phyloP scores from a whole-genome alignment of 1,140 invertebrate genomes.

The Papilio helenus region DNA sequence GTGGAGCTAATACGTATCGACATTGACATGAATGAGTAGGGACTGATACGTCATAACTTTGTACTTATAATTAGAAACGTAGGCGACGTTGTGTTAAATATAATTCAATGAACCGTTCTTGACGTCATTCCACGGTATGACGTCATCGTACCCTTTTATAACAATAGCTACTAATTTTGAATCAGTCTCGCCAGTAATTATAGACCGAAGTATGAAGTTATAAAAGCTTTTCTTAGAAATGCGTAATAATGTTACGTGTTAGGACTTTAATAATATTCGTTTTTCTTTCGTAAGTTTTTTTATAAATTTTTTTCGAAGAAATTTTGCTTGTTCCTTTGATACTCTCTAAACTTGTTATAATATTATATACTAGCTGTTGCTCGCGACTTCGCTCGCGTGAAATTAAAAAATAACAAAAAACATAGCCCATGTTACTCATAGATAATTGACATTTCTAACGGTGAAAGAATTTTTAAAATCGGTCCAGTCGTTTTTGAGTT shows the following conservation, averaged over 20 bases:
- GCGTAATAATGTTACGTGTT: not conserved
- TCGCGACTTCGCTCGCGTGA: too few relatives aligned
- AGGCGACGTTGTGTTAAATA: constrained; percentile 4
- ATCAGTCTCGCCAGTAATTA: constrained; percentile 2
- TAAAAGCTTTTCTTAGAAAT: not conserved
- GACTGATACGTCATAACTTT: not conserved
- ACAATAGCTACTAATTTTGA: constrained; percentile 8
- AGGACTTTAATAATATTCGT: not conserved
- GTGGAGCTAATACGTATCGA: not conserved
- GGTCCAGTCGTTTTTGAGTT: too few relatives aligned
- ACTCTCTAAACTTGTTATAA: too few relatives aligned
- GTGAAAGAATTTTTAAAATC: too few relatives aligned
- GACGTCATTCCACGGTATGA: constrained; percentile 8
- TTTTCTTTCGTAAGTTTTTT: not conserved
- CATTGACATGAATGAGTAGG: constrained; percentile 5
- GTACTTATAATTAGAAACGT: constrained; percentile 10
- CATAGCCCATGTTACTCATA: too few relatives aligned
- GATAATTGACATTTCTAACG: too few relatives aligned
- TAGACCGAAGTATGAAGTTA: not conserved
- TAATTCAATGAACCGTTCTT: constrained; percentile 1
- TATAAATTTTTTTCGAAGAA: too few relatives aligned
- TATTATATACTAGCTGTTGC: too few relatives aligned
- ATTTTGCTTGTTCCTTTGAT: too few relatives aligned
- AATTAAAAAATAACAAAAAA: too few relatives aligned
- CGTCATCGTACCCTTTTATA: constrained; percentile 4